A percentile compares a stretch with the other conserved stretches of the same genome.
Conservation (phyloP, 1,140 invertebrate species). For the Solenopsis invicta region DNA sequence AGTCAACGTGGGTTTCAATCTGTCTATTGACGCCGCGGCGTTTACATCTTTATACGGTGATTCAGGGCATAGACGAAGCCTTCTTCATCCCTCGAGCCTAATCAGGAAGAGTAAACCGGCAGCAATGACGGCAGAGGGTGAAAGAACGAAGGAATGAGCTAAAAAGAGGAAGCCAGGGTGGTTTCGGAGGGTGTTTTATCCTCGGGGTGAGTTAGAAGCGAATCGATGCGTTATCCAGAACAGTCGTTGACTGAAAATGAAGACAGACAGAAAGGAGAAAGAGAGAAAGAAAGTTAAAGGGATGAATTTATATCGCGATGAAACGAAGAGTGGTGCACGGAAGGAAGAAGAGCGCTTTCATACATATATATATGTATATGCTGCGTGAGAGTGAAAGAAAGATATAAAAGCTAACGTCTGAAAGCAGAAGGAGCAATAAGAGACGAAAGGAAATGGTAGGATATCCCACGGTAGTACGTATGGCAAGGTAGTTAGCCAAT, state of each 20-base stretch:
- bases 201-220: constrained; percentile 78
- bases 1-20: constrained; percentile 50
- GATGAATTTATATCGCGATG: constrained; percentile 67
- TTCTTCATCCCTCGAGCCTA: constrained; percentile 82
- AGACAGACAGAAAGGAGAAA: constrained; percentile 62
- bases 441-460: constrained; percentile 67
- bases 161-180: constrained; percentile 64
- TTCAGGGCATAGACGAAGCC: constrained; percentile 42
- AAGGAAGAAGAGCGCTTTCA: constrained; percentile 26
- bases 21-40: constrained; percentile 13
- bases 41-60: constrained; percentile 66
- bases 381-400: constrained; percentile 6
- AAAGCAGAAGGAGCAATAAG: constrained; percentile 40
- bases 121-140: constrained; percentile 77
- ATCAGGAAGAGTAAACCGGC: constrained; percentile 86
- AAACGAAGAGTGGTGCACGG: constrained; percentile 26
- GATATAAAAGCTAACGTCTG: constrained; percentile 55
- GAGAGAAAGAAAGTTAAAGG: constrained; percentile 54
- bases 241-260: constrained; percentile 80
- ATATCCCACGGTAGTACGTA: constrained; percentile 75
- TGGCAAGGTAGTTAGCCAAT: constrained; percentile 85
- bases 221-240: constrained; percentile 83
- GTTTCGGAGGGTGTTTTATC: constrained; percentile 68
- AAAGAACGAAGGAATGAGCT: constrained; percentile 61
- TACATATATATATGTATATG: constrained; percentile 49